These are phyloP conservation scores for Lymantria dispar DNA, from an alignment of 2,888 invertebrate genomes.

Conservation along the genomic window DNA sequence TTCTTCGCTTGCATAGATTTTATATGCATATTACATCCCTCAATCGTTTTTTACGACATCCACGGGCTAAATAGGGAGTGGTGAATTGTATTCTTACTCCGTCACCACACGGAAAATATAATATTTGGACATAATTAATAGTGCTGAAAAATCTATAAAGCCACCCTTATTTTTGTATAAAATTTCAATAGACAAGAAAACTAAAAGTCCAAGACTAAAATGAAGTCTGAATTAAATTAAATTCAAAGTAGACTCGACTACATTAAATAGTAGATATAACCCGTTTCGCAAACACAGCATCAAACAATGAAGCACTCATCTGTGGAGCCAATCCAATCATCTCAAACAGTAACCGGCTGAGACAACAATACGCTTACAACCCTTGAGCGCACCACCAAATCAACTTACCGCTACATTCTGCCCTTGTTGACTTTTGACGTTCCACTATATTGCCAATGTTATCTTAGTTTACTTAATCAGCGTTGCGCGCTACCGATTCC, in stretches of 20 bases:
- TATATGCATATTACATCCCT: no score
- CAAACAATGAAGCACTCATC: conserved; percentile 68
- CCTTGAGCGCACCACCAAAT: conserved; percentile 76
- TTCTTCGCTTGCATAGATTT: no score
- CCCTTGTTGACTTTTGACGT: conserved; percentile 81
- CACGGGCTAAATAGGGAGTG: no score
- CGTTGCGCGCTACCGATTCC: conserved; percentile 64
- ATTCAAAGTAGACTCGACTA: conserved; percentile 12
- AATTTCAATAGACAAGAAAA: no score
- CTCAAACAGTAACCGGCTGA: conserved; percentile 74
- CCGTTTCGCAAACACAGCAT: conserved; percentile 45
- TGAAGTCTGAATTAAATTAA: conserved; percentile 5
- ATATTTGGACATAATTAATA: no score
- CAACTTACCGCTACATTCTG: conserved; percentile 74
- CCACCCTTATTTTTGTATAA: no score
- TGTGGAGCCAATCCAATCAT: conserved; percentile 75
- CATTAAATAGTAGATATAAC: conserved; percentile 32
- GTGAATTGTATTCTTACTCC: no score
- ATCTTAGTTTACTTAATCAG: conserved; percentile 83
- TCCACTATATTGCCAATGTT: conserved; percentile 71
- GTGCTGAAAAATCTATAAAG: no score
- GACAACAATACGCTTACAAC: conserved; percentile 67
- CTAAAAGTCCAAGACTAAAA: not conserved
- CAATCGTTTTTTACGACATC: no score
- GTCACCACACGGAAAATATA: no score